Percentiles rank a stretch among this genome's conserved stretches.
Evolutionary conservation across 2,113 vertebrate genomes (phyloP).

Genomic region (Hassar affinis): DNA sequence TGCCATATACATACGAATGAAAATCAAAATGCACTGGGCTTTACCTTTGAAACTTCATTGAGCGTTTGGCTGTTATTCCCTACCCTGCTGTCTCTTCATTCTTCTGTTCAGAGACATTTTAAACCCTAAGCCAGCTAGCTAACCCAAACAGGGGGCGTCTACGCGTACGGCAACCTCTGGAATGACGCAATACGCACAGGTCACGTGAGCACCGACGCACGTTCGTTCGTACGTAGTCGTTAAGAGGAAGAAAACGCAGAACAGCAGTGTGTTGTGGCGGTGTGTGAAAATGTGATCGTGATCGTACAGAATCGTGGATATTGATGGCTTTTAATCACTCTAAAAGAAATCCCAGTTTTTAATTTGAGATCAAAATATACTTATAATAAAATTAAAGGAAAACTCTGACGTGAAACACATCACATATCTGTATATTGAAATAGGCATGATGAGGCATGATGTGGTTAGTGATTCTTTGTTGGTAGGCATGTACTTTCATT

Average conservation of each 20-base stretch:
- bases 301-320: no score
- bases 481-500: neutral
- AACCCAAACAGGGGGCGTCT: slow-evolving; percentile 50
- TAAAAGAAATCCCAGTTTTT: no score
- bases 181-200: slow-evolving; percentile 32
- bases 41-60: slow-evolving; percentile 60
- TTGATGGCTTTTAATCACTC: no score
- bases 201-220: slow-evolving; percentile 31
- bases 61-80: slow-evolving; percentile 47
- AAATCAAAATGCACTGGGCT: slow-evolving; percentile 1
- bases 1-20: neutral
- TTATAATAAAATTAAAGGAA: neutral
- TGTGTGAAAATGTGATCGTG: neutral
- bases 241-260: no score
- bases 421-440: neutral
- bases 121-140: slow-evolving; percentile 33
- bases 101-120: slow-evolving; percentile 57
- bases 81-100: slow-evolving; percentile 56
- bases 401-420: neutral
- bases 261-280: neutral
- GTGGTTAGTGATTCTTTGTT: neutral
- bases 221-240: no score
- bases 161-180: slow-evolving; percentile 19
- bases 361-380: neutral
- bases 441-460: neutral